Conservation (phyloP, 2,888 invertebrate genomes). For the Podabrus alpinus region DNA sequence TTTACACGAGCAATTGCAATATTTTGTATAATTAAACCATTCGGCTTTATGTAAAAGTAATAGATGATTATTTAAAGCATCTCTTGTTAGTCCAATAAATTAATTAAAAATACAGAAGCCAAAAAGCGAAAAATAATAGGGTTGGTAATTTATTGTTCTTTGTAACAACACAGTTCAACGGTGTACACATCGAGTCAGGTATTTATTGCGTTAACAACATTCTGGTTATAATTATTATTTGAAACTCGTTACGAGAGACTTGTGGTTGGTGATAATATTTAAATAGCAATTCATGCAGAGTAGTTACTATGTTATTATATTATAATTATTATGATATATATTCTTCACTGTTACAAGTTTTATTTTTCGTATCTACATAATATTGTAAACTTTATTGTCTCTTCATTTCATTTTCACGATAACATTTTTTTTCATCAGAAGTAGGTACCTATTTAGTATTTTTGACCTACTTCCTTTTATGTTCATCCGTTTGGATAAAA, state of each 20-base stretch:
- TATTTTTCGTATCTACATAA: not conserved
- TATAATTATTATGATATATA: not conserved
- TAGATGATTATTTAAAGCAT: not conserved
- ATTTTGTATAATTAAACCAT: not conserved
- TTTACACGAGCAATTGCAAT: not conserved
- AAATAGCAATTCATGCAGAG: constrained; percentile 7
- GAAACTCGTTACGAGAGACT: not conserved
- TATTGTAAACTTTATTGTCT: not conserved
- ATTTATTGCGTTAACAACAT: constrained; percentile 19
- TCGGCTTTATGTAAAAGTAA: not conserved
- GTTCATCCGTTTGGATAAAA: constrained; percentile 16
- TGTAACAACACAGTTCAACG: not conserved
- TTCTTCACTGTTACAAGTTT: not conserved
- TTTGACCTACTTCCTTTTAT: constrained; percentile 8
- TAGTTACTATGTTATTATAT: not conserved
- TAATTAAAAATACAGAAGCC: not conserved
- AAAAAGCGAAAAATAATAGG: not conserved
- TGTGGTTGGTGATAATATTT: constrained; percentile 18
- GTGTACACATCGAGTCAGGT: not conserved
- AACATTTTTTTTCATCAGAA: not conserved
- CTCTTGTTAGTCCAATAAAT: not conserved
- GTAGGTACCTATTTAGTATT: constrained; percentile 6
- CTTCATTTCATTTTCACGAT: not conserved
- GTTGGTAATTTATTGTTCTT: not conserved
- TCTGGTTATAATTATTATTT: constrained; percentile 18